Percentiles rank a stretch among this genome's conserved stretches.
These are phyloP conservation scores for Onychomys torridus DNA, from an alignment of 2,797 vertebrate species.

Conservation along the genomic window DNA sequence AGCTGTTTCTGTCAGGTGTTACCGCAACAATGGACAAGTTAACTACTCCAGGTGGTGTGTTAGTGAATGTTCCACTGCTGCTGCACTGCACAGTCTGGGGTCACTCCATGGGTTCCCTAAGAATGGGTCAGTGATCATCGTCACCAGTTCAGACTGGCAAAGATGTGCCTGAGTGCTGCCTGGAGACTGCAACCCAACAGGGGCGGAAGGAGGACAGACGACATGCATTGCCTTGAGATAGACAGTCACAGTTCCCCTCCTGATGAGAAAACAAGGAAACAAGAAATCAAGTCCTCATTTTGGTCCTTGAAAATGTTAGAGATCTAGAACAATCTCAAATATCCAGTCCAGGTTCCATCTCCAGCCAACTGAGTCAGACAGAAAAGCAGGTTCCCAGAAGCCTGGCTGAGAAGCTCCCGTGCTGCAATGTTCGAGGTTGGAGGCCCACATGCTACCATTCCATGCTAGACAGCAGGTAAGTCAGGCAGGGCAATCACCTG, in stretches of 20 bases:
- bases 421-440: background rate
- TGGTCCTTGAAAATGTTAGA: background rate
- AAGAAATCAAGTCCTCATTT: background rate
- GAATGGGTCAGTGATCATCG: background rate
- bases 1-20: background rate
- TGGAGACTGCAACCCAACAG: background rate
- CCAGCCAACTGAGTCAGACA: background rate
- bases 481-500: slow-evolving; percentile 86
- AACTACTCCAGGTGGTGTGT: background rate
- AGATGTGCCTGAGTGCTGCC: background rate
- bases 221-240: background rate
- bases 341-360: background rate
- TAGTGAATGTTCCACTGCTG: background rate
- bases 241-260: background rate
- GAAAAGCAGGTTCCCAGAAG: background rate
- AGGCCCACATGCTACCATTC: background rate
- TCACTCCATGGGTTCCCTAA: background rate
- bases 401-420: background rate
- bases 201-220: background rate
- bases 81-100: background rate
- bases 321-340: slow-evolving; percentile 15
- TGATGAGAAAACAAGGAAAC: background rate
- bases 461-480: background rate
- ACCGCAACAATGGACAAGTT: background rate
- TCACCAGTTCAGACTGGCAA: background rate